A percentile compares a stretch with the other conserved stretches of the same genome.
Evolutionary conservation across 2,113 vertebrate species (phyloP).

Genomic region (Conger conger): DNA sequence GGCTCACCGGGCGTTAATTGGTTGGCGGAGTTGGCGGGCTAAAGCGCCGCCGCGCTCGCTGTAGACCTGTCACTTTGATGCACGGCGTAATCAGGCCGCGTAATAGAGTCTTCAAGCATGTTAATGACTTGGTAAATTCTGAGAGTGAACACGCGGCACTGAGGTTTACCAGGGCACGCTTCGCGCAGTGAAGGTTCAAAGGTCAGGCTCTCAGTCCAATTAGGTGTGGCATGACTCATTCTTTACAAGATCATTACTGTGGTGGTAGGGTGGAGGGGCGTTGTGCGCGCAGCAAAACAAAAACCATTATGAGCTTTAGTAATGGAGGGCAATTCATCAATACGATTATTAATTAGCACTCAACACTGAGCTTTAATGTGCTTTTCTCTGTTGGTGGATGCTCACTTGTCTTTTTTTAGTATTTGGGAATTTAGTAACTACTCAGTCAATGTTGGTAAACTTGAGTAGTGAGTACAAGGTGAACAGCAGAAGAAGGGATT

Average conservation of each 20-base stretch:
- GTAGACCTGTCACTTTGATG: conserved; percentile 68
- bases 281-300: conserved; percentile 56
- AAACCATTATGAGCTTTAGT: conserved; percentile 55
- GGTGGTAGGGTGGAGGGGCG: conserved; percentile 25
- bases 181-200: conserved; percentile 52
- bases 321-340: conserved; percentile 61
- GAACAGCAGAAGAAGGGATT: neutral
- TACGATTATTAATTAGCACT: conserved; percentile 45
- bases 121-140: conserved; percentile 64
- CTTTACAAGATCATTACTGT: conserved; percentile 46
- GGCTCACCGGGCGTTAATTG: conserved; percentile 55
- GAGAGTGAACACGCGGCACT: conserved; percentile 50
- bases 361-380: neutral
- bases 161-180: conserved; percentile 13
- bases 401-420: neutral
- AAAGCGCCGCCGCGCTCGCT: conserved; percentile 40
- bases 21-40: conserved; percentile 44
- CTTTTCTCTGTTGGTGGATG: neutral
- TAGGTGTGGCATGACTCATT: conserved; percentile 63
- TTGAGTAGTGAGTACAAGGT: neutral
- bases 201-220: conserved; percentile 59
- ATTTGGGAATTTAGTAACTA: neutral
- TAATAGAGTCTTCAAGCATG: conserved; percentile 66
- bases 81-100: conserved; percentile 65
- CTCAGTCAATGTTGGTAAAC: neutral